Evolutionary conservation across 1,140 invertebrate genomes (phyloP), one percentile per base, ranked within the genome.

Genomic region (Telenomus remus): DNA sequence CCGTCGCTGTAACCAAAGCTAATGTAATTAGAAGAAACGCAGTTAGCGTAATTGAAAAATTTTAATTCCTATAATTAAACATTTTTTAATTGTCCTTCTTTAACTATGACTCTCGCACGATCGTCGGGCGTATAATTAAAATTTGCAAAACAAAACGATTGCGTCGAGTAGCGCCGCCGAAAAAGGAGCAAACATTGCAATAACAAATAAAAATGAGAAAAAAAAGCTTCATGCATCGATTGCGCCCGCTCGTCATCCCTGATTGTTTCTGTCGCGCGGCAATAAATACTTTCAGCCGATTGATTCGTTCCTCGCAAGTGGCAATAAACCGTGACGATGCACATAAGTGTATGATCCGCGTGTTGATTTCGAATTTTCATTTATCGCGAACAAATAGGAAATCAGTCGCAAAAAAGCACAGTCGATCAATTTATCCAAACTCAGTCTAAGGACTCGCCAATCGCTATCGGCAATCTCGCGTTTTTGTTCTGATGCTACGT

Each of bases 21-120:
- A 74, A 68, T 74, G 71, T 68, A 74, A 74, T 74, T 74, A 73
- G 54, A 50, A 65, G 53, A 66, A 66, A 73, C 27, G 56, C 61
- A 66, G 55, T 61, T 55, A 66, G 14, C 55, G 37, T 73, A 66
- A 73, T 73, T 73, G 70, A 66, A 73, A 60, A 73, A 55, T 66
- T 48, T 65, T 61, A 61, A 73, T 73, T 73, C 46, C 70, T 54
- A 61, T 73, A 73, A 73, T 73, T 60, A 66, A 71, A 66, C 13
- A 61, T 66, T 59, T 61, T 27, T 73, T 73, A 65, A 73, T 73
- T 73, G 42, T 73, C 39, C 35, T 50, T 13, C 46, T 56, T 66
- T 47, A 63, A 47, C 50, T 19, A 44, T 56, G 39, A 48, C 56
- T 57, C 55, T 9, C 33, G 69, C n/a, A 16, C 48, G 49, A 70